Evolutionary conservation across 2,113 vertebrate species (phyloP).

Genomic region (Zootoca vivipara): DNA sequence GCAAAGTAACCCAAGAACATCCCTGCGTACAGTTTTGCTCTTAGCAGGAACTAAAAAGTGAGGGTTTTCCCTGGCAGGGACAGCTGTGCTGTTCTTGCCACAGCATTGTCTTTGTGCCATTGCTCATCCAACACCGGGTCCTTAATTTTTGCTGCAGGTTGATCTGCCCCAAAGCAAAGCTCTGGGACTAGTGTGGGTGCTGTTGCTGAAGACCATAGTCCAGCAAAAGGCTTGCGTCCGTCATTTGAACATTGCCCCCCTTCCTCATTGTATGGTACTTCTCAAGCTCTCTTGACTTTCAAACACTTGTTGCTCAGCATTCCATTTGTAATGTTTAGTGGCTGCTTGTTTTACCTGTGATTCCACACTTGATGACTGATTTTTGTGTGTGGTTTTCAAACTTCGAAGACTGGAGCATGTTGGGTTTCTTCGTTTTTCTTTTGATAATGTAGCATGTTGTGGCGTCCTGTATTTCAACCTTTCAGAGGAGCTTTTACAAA

Average conservation of each 20-base stretch:
- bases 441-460: conserved; percentile 43
- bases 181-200: neutral
- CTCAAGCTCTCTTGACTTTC: neutral
- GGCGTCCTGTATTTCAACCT: conserved; percentile 19
- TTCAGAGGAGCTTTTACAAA: conserved; percentile 29
- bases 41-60: neutral
- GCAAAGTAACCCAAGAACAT: too few relatives aligned
- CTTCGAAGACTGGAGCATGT: conserved; percentile 42
- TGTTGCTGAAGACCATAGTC: neutral
- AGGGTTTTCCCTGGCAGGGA: neutral
- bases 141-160: neutral
- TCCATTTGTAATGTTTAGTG: neutral
- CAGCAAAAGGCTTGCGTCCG: too few relatives aligned
- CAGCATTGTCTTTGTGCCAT: neutral
- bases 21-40: neutral
- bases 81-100: neutral
- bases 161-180: neutral
- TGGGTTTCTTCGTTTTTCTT: neutral
- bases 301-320: neutral
- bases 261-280: neutral
- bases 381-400: conserved; percentile 25
- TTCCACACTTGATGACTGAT: conserved; percentile 22
- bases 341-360: conserved; percentile 4
- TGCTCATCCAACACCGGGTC: neutral
- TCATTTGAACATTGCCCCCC: neutral